Conservation (phyloP, 2,888 invertebrate genomes). For the Amiota mariae region DNA sequence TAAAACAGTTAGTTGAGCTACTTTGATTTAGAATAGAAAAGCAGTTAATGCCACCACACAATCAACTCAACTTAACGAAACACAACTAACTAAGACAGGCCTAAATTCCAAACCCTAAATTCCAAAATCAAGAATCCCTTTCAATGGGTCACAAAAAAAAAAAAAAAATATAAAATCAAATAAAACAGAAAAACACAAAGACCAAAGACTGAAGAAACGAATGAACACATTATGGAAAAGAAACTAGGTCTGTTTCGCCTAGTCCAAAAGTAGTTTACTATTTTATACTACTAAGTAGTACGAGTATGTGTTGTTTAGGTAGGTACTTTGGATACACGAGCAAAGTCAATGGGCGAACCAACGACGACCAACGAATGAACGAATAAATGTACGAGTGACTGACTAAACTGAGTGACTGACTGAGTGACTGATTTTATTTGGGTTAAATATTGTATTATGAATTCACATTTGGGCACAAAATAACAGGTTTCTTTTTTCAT, state of each 20-base stretch:
- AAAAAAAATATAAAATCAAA: too few relatives aligned
- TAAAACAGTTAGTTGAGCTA: too few relatives aligned
- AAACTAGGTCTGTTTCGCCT: slow-evolving; percentile 13
- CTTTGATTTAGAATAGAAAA: too few relatives aligned
- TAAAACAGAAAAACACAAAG: too few relatives aligned
- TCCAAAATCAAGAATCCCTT: not conserved
- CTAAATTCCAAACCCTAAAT: slow-evolving; percentile 1
- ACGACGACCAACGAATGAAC: not conserved
- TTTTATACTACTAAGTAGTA: too few relatives aligned
- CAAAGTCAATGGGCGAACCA: slow-evolving; percentile 22
- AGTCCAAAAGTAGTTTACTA: not conserved
- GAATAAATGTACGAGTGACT: too few relatives aligned
- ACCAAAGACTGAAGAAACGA: too few relatives aligned
- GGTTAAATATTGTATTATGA: slow-evolving; percentile 37
- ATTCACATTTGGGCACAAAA: slow-evolving; percentile 46
- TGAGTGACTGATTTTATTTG: slow-evolving; percentile 12
- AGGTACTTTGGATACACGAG: not conserved
- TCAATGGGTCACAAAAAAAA: slow-evolving; percentile 22
- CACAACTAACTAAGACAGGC: not conserved
- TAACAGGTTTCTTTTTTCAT: slow-evolving; percentile 32
- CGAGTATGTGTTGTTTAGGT: too few relatives aligned
- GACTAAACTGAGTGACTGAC: too few relatives aligned
- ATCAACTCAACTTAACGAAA: too few relatives aligned
- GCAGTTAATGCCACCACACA: too few relatives aligned
- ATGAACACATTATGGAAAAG: not conserved